Conservation (phyloP, 1,140 invertebrate species). For the Tetramorium parvispinum region DNA sequence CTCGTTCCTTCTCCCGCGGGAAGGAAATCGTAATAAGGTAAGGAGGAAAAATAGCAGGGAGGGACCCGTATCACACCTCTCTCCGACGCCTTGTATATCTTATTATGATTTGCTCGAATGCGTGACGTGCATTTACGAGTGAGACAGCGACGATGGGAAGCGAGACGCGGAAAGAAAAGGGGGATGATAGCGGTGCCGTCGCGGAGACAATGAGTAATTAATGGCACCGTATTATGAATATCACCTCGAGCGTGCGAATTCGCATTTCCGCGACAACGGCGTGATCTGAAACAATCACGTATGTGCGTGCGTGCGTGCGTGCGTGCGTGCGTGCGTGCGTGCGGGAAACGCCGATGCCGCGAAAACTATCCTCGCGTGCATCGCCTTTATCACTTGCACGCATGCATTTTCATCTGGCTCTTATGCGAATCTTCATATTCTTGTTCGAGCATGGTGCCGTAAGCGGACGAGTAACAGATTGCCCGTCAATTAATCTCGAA, state of each 20-base stretch:
- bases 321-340: conserved; percentile 27
- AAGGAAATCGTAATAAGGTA: conserved; percentile 52
- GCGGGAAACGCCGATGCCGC: conserved; percentile 74
- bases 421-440: conserved; percentile 27
- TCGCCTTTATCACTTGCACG: conserved; percentile 66
- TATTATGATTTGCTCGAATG: conserved; percentile 66
- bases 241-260: conserved; percentile 84
- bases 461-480: conserved; percentile 10
- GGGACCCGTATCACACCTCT: conserved; percentile 60
- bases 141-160: background rate
- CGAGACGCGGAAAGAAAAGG: conserved; percentile 24
- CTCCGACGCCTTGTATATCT: conserved; percentile 66
- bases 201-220: conserved; percentile 83
- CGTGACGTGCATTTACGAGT: background rate
- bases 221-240: conserved; percentile 83
- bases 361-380: conserved; percentile 79
- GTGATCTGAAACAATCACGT: conserved; percentile 63
- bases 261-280: conserved; percentile 77
- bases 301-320: background rate
- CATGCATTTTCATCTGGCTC: conserved; percentile 74
- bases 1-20: background rate
- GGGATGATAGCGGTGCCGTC: conserved; percentile 1
- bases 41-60: conserved; percentile 28
- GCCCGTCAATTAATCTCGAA: background rate
- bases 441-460: background rate